Conservation (phyloP, 37 sponge, comb jelly and placozoan species). For the Bolinopsis microptera region DNA sequence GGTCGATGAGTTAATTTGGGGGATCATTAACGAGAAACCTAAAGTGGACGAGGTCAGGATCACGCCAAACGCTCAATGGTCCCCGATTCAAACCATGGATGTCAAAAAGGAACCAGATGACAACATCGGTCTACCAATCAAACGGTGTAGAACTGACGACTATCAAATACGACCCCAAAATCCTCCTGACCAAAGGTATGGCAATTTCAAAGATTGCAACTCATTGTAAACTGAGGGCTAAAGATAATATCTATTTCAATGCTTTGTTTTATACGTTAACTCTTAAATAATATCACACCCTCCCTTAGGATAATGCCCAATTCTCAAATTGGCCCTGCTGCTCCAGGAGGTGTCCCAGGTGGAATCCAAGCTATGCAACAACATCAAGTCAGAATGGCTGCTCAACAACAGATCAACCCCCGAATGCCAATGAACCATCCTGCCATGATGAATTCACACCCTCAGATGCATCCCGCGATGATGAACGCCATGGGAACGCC, state of each 20-base stretch:
- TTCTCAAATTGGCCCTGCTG: neutral
- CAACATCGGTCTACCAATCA: neutral
- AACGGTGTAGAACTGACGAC: slow-evolving; percentile 51
- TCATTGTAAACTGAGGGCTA: no score
- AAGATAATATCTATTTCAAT: no score
- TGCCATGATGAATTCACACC: slow-evolving; percentile 18
- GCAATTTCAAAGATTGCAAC: no score
- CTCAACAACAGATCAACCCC: neutral
- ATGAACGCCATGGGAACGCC: slow-evolving; percentile 29
- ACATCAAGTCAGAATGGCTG: slow-evolving; percentile 7
- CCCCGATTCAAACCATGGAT: neutral
- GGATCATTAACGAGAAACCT: slow-evolving; percentile 55
- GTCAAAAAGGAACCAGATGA: slow-evolving; percentile 55
- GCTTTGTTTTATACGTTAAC: no score
- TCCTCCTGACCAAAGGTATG: slow-evolving; percentile 1
- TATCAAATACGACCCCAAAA: slow-evolving; percentile 43
- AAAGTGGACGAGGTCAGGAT: slow-evolving; percentile 46
- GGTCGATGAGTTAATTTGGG: slow-evolving; percentile 48
- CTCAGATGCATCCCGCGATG: slow-evolving; percentile 7
- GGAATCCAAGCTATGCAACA: neutral
- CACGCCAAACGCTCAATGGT: slow-evolving; percentile 40
- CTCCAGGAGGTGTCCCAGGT: neutral
- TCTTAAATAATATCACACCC: no score
- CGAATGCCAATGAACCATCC: slow-evolving; percentile 56
- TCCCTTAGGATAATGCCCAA: neutral